Conservation (phyloP, 1,140 invertebrate genomes). For the Augochlora pura region DNA sequence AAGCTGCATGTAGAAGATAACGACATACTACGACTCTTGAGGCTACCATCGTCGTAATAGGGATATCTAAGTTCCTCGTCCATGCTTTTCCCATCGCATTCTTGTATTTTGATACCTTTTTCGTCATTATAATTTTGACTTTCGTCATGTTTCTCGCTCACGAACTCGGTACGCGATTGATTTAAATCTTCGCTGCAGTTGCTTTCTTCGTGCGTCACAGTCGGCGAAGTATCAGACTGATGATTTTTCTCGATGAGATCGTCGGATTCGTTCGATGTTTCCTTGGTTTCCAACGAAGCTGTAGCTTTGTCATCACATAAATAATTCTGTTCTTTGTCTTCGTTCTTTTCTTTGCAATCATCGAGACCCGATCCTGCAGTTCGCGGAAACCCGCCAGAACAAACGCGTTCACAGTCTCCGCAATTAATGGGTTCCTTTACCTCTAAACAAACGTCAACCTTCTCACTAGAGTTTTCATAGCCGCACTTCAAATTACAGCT, state of each 20-base stretch:
- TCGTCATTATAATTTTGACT: constrained; percentile 21
- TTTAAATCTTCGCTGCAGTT: constrained; percentile 41
- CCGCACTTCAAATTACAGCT: constrained; percentile 35
- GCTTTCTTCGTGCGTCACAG: constrained; percentile 40
- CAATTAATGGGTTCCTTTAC: constrained; percentile 75
- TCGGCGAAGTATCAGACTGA: constrained; percentile 45
- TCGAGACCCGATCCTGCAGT: neutral
- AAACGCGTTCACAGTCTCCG: constrained; percentile 76
- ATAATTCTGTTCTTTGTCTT: neutral
- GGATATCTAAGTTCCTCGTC: constrained; percentile 63
- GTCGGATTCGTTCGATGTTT: neutral
- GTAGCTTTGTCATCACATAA: constrained; percentile 4
- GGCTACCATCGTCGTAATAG: constrained; percentile 64
- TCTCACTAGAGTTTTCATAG: constrained; percentile 56
- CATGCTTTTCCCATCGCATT: constrained; percentile 57
- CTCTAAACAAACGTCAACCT: constrained; percentile 75
- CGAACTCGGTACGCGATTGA: constrained; percentile 49
- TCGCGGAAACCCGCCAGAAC: constrained; percentile 69
- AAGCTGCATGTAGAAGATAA: constrained; percentile 76
- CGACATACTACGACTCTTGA: constrained; percentile 78
- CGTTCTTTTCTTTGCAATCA: neutral
- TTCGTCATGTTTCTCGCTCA: constrained; percentile 36
- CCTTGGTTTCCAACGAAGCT: neutral
- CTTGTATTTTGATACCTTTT: constrained; percentile 31
- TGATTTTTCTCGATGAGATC: constrained; percentile 8